These are phyloP conservation scores for Carapus acus DNA, from an alignment of 2,797 vertebrate species.

Conservation along the genomic window DNA sequence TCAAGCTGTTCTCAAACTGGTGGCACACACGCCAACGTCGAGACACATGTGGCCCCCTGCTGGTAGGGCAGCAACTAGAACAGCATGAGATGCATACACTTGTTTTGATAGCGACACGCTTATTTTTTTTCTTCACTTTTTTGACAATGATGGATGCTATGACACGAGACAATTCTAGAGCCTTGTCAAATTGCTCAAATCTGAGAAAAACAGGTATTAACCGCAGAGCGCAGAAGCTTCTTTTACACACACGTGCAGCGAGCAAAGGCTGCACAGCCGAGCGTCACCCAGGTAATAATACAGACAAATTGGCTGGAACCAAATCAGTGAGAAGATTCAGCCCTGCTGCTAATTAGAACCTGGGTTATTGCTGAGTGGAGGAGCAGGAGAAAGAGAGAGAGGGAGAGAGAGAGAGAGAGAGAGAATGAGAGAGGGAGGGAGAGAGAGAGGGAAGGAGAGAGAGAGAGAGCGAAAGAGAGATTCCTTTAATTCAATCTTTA, in stretches of 20 bases:
- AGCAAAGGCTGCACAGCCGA: conserved; percentile 39
- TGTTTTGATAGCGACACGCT: no score
- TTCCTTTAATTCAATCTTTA: conserved; percentile 62
- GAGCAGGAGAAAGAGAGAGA: conserved; percentile 19
- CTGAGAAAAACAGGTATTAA: no score
- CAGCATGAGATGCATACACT: no score
- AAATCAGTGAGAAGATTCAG: conserved; percentile 69
- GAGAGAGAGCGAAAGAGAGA: not conserved
- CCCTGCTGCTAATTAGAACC: conserved; percentile 67
- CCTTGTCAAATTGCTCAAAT: no score
- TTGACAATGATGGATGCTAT: no score
- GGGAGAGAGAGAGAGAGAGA: conserved; percentile 1
- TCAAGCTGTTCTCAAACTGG: no score
- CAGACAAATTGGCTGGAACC: conserved; percentile 70
- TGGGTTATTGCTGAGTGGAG: conserved; percentile 69
- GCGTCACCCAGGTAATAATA: conserved; percentile 72
- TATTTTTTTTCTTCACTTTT: no score
- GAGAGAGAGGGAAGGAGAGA: conserved; percentile 5
- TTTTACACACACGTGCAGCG: conserved; percentile 25
- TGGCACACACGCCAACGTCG: no score
- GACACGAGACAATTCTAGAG: no score
- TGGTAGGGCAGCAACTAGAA: no score
- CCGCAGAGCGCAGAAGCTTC: no score
- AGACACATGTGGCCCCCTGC: no score
- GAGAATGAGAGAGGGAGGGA: conserved; percentile 1